These are phyloP conservation scores for Acronicta alni DNA, from an alignment of 2,888 invertebrate species.

Conservation along the genomic window DNA sequence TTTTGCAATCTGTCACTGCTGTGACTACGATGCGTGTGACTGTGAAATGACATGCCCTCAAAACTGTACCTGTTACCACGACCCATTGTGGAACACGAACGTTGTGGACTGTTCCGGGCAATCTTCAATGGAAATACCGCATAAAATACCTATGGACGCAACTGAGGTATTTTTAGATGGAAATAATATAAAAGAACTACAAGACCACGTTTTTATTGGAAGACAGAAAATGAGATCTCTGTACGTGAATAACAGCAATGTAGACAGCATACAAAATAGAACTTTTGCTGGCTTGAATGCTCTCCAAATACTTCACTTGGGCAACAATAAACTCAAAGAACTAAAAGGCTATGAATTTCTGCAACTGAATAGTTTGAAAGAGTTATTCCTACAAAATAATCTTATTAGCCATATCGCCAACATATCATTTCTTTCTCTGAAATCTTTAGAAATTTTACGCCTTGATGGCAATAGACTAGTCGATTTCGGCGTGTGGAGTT, in stretches of 20 bases:
- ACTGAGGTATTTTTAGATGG: conserved; percentile 98
- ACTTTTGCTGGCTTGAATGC: conserved; percentile 96
- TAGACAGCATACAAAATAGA: conserved; percentile 95
- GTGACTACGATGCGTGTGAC: conserved; percentile 98
- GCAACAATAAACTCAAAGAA: conserved; percentile 94
- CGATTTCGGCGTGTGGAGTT: conserved; percentile 94
- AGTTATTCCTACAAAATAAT: conserved; percentile 96
- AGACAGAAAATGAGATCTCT: conserved; percentile 96
- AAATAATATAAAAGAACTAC: conserved; percentile 94
- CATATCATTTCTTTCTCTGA: conserved; percentile 93
- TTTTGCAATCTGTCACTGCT: conserved; percentile 98
- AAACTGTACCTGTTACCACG: conserved; percentile 98
- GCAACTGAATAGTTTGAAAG: conserved; percentile 93
- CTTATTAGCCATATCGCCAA: conserved; percentile 94
- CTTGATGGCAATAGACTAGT: conserved; percentile 95
- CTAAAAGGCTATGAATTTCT: conserved; percentile 96
- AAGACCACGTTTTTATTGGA: conserved; percentile 96
- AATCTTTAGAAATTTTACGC: conserved; percentile 93
- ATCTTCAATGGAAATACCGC: conserved; percentile 93
- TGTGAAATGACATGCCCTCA: conserved; percentile 99
- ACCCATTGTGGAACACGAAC: conserved; percentile 97
- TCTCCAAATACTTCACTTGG: conserved; percentile 94
- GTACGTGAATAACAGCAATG: conserved; percentile 95
- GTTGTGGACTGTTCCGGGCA: conserved; percentile 97
- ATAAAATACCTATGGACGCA: conserved; percentile 97